A percentile compares a stretch with the other conserved stretches of the same genome.
phyloP scores from a whole-genome alignment of 2,888 invertebrate genomes.

The Troglohyphantes excavatus region DNA sequence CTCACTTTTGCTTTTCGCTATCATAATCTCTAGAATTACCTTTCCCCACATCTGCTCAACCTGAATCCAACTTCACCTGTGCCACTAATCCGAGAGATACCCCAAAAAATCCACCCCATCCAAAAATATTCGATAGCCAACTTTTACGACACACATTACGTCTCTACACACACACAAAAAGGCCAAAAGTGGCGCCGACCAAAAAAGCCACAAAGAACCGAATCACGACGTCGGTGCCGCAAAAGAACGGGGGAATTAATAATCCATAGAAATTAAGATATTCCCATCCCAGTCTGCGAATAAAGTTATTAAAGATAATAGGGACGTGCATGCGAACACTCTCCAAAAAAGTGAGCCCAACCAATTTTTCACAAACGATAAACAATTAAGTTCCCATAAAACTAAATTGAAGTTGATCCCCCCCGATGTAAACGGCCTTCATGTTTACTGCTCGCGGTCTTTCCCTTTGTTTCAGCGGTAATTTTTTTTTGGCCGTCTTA shows the following conservation, averaged over 20 bases:
- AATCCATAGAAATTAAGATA: slow-evolving; percentile 70
- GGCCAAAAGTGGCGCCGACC: slow-evolving; percentile 15
- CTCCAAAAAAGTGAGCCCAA: slow-evolving; percentile 37
- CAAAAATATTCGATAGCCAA: slow-evolving; percentile 2
- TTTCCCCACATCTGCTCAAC: not conserved
- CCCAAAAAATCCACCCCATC: not conserved
- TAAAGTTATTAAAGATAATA: slow-evolving; percentile 75
- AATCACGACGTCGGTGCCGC: slow-evolving; percentile 42
- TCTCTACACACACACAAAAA: slow-evolving; percentile 4
- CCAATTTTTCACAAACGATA: slow-evolving; percentile 76
- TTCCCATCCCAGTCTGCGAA: slow-evolving; percentile 50
- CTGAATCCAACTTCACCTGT: not conserved
- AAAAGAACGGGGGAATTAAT: slow-evolving; percentile 34
- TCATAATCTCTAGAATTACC: not conserved
- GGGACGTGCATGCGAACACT: slow-evolving; percentile 33
- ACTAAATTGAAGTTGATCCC: slow-evolving; percentile 76
- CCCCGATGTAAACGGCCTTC: slow-evolving; percentile 47
- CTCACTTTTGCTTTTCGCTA: not conserved
- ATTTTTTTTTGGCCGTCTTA: slow-evolving; percentile 51
- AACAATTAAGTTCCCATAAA: slow-evolving; percentile 78
- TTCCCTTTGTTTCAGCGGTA: slow-evolving; percentile 51
- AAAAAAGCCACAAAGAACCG: slow-evolving; percentile 34
- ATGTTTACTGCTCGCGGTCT: slow-evolving; percentile 70
- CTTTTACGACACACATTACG: slow-evolving; percentile 28
- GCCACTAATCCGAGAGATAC: not conserved